phyloP scores from a whole-genome alignment of 2,797 vertebrate species.

The Enteromius treurensis region DNA sequence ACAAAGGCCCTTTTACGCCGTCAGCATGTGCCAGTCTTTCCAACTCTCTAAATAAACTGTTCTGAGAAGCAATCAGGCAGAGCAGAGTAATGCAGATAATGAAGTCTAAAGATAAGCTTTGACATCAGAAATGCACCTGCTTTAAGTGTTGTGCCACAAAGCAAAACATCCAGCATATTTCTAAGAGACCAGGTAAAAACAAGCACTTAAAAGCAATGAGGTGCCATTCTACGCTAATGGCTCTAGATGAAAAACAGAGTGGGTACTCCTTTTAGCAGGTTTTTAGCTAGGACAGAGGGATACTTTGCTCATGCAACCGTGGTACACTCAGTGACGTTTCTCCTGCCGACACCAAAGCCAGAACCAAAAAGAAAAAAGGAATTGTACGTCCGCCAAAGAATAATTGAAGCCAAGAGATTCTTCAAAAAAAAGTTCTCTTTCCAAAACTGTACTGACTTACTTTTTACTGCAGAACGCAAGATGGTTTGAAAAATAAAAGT shows the following conservation, averaged over 20 bases:
- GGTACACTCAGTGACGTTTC: not conserved
- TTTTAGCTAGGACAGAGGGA: not conserved
- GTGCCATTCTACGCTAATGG: not conserved
- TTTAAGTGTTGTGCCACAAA: not conserved
- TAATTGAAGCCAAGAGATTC: not conserved
- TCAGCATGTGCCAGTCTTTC: not conserved
- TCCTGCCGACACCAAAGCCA: not conserved
- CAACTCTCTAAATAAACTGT: not conserved
- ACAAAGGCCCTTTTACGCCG: not conserved
- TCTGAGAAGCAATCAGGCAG: not conserved
- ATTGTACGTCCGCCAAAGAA: not conserved
- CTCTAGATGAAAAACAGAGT: not conserved
- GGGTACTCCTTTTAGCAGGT: not conserved
- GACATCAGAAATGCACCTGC: slow-evolving; percentile 2
- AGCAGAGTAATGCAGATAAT: not conserved
- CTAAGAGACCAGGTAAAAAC: slow-evolving; percentile 6
- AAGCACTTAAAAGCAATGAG: slow-evolving; percentile 28
- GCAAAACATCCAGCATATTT: not conserved
- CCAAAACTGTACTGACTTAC: not conserved
- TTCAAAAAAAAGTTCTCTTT: no score
- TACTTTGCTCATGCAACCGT: not conserved
- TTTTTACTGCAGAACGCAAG: not conserved
- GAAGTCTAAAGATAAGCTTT: slow-evolving; percentile 6
- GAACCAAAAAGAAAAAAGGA: not conserved
- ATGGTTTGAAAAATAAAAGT: not conserved